Evolutionary conservation across 2,113 vertebrate species (phyloP).

Genomic region (Cacatua alba): DNA sequence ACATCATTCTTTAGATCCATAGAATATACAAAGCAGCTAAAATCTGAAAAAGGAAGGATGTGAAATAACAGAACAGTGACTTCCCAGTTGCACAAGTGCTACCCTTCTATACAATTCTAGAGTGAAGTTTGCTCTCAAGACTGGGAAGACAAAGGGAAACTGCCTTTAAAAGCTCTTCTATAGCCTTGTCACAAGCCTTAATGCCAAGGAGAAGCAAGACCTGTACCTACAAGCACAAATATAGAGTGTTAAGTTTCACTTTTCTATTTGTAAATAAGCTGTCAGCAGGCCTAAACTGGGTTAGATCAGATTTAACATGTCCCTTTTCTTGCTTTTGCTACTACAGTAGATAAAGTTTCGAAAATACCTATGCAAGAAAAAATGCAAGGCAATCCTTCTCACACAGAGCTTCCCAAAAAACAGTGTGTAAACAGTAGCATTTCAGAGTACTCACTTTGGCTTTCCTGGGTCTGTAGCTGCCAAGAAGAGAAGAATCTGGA

Average conservation of each 20-base stretch:
- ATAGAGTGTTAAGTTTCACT: background rate
- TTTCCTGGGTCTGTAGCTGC: slow-evolving; percentile 79
- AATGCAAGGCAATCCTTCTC: background rate
- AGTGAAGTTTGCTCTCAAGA: background rate
- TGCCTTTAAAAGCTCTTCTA: background rate
- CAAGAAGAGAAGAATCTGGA: slow-evolving; percentile 79
- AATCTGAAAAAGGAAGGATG: background rate
- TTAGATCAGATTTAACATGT: background rate
- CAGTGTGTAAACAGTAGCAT: background rate
- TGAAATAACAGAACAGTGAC: background rate
- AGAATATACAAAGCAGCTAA: background rate
- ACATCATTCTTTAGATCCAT: background rate
- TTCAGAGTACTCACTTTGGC: slow-evolving; percentile 74
- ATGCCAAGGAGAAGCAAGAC: background rate
- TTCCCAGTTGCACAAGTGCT: background rate
- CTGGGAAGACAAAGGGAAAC: background rate
- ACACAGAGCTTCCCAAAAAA: background rate
- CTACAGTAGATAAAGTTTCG: background rate
- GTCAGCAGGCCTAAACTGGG: background rate
- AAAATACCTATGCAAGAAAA: background rate
- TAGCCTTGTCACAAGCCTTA: background rate
- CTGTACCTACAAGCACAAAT: background rate
- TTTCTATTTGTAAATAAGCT: background rate
- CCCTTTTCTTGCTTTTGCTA: background rate
- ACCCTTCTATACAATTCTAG: background rate